Evolutionary conservation across 2,888 invertebrate species (phyloP).

Genomic region (Eilema griseolum): DNA sequence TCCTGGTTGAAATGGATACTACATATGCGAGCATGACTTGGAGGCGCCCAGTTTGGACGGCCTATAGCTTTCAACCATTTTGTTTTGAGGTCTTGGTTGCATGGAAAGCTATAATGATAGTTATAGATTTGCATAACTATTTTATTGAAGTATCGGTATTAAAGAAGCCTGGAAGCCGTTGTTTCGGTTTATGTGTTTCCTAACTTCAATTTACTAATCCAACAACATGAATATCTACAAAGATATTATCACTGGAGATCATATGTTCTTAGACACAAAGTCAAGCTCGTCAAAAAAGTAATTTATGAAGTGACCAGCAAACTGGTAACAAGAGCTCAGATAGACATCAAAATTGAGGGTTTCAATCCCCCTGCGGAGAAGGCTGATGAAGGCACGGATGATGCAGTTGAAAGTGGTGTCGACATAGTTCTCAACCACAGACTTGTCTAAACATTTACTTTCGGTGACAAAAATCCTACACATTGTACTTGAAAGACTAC

Average conservation of each 20-base stretch:
- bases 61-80: constrained; percentile 63
- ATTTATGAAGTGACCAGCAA: constrained; percentile 97
- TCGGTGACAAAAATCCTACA: constrained; percentile 97
- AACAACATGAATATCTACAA: constrained; percentile 97
- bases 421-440: constrained; percentile 98
- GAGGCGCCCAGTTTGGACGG: constrained; percentile 56
- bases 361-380: constrained; percentile 99
- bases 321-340: constrained; percentile 91
- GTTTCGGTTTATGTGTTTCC: constrained; percentile 87
- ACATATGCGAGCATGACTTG: constrained; percentile 52
- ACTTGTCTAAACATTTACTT: constrained; percentile 94
- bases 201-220: constrained; percentile 85
- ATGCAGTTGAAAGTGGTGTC: constrained; percentile 93
- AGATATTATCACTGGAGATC: constrained; percentile 98
- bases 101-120: constrained; percentile 49
- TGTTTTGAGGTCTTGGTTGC: constrained; percentile 43
- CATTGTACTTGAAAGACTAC: constrained; percentile 97
- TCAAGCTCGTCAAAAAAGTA: constrained; percentile 96
- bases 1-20: constrained; percentile 55
- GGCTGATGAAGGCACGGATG: constrained; percentile 93
- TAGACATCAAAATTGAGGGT: constrained; percentile 94
- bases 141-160: no score
- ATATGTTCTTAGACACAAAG: constrained; percentile 99
- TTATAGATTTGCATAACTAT: neutral
- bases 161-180: constrained; percentile 20